These are phyloP conservation scores for Megathymus violae DNA, from an alignment of 1,140 invertebrate species.

Conservation along the genomic window DNA sequence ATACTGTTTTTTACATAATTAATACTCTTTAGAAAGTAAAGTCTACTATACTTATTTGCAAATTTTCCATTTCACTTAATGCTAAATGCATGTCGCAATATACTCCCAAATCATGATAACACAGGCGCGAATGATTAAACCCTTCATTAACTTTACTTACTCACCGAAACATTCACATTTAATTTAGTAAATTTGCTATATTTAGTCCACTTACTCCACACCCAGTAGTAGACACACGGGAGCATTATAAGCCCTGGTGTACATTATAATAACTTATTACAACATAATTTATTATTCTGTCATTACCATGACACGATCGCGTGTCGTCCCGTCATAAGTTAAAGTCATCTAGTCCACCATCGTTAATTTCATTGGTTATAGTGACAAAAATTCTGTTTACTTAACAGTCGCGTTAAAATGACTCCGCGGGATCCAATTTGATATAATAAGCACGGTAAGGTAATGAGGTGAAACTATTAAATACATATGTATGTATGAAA, in stretches of 20 bases:
- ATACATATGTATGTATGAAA: constrained; percentile 57
- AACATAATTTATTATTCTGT: constrained; percentile 82
- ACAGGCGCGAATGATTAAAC: constrained; percentile 46
- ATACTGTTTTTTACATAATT: too few relatives aligned
- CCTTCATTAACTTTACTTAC: constrained; percentile 52
- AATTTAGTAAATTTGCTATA: constrained; percentile 77
- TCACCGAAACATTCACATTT: constrained; percentile 50
- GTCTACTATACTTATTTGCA: background rate
- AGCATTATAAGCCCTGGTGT: constrained; percentile 57
- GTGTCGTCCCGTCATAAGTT: constrained; percentile 75
- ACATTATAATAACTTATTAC: constrained; percentile 82
- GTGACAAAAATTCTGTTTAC: constrained; percentile 83
- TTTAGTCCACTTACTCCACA: constrained; percentile 58
- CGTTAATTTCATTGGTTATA: constrained; percentile 79
- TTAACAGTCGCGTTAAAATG: constrained; percentile 62
- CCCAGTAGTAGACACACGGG: constrained; percentile 50
- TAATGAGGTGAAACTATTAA: constrained; percentile 69
- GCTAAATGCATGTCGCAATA: constrained; percentile 18
- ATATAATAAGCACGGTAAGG: constrained; percentile 46
- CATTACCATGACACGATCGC: constrained; percentile 77
- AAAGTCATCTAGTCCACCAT: constrained; percentile 57
- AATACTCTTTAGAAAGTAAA: background rate
- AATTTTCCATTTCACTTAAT: constrained; percentile 14
- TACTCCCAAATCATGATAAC: constrained; percentile 9
- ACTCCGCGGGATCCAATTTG: constrained; percentile 53